These are phyloP conservation scores for Dufourea novaeangliae DNA, from an alignment of 1,140 invertebrate genomes.

Conservation along the genomic window DNA sequence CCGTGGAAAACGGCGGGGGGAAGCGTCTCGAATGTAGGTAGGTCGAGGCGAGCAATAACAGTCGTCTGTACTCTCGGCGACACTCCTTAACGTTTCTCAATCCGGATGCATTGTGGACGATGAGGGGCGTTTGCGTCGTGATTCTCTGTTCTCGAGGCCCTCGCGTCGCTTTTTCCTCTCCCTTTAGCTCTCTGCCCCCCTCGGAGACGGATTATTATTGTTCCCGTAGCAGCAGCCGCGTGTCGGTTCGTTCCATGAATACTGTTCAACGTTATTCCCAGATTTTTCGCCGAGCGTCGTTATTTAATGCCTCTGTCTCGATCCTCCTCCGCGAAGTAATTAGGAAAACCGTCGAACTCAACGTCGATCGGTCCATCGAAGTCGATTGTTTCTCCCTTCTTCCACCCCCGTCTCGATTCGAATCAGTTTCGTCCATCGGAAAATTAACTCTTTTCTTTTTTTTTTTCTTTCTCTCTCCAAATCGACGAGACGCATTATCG, in stretches of 20 bases:
- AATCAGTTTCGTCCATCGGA: background rate
- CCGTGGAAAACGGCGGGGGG: background rate
- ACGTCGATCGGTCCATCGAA: background rate
- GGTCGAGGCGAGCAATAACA: conserved; percentile 37
- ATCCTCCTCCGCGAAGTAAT: conserved; percentile 11
- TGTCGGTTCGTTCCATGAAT: conserved; percentile 4
- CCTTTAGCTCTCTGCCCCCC: background rate
- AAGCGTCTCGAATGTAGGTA: conserved; percentile 10
- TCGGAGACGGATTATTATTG: conserved; percentile 22
- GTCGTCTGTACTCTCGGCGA: conserved; percentile 26
- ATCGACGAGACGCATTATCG: conserved; percentile 10
- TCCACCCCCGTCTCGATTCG: background rate
- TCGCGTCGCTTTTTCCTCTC: background rate
- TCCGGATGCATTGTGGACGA: conserved; percentile 58
- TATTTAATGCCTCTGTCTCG: conserved; percentile 20
- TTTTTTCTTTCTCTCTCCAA: background rate
- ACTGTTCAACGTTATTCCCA: conserved; percentile 10
- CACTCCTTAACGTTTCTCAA: conserved; percentile 62
- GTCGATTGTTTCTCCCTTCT: conserved; percentile 9
- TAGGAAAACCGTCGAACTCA: conserved; percentile 11
- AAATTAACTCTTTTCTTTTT: background rate
- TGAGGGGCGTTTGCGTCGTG: conserved; percentile 38
- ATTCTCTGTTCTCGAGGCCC: conserved; percentile 21
- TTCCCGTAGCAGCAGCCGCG: background rate
- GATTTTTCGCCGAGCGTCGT: conserved; percentile 6